These are phyloP conservation scores for Drymodes brunneopygia DNA, from an alignment of 2,113 vertebrate species.

Conservation along the genomic window DNA sequence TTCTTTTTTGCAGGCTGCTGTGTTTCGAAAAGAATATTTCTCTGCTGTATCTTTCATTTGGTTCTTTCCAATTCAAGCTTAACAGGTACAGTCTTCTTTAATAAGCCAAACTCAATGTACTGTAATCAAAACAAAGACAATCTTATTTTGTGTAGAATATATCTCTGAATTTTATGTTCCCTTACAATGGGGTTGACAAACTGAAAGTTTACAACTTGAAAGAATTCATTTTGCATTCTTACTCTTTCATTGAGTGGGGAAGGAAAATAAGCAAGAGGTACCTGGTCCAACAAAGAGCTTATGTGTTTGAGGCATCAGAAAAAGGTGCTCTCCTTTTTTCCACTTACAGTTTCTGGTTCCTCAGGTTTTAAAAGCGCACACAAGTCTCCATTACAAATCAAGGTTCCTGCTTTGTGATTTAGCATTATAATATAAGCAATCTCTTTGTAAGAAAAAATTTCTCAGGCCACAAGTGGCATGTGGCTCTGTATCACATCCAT, in stretches of 20 bases:
- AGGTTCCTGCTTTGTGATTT: not conserved
- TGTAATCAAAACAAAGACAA: not conserved
- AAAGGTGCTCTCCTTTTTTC: not conserved
- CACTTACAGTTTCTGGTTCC: not conserved
- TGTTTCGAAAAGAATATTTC: not conserved
- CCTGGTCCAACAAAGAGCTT: not conserved
- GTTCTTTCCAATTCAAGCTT: not conserved
- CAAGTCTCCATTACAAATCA: not conserved
- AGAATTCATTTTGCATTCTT: not conserved
- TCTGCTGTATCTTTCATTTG: not conserved
- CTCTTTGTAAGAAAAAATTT: not conserved
- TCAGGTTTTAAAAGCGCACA: not conserved
- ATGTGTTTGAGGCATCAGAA: not conserved
- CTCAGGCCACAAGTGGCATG: not conserved
- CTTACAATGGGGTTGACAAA: not conserved
- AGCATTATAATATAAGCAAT: not conserved
- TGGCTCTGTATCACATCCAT: not conserved
- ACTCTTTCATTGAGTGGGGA: not conserved
- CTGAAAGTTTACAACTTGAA: not conserved
- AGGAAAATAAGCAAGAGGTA: not conserved
- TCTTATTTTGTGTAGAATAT: not conserved
- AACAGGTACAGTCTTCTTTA: not conserved
- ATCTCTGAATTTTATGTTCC: not conserved
- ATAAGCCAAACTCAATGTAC: not conserved
- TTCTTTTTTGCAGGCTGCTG: not conserved